phyloP scores from a whole-genome alignment of 2,888 invertebrate genomes.

The Drosophila neutralis region DNA sequence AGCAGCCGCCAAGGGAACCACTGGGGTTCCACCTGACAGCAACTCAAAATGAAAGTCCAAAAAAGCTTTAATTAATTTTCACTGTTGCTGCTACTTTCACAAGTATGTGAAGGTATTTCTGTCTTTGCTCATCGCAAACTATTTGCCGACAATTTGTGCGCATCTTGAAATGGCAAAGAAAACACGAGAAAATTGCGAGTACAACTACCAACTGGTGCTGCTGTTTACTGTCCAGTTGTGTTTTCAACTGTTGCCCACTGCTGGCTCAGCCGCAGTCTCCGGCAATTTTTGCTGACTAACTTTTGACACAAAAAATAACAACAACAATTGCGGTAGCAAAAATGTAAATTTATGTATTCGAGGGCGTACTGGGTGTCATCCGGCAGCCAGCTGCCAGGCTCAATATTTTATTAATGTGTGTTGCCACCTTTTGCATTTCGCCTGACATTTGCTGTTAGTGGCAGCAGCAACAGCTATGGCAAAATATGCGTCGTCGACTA shows the following conservation, averaged over 20 bases:
- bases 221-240: slow-evolving; percentile 42
- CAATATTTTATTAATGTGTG: slow-evolving; percentile 76
- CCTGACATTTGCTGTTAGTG: slow-evolving; percentile 65
- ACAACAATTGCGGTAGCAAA: slow-evolving; percentile 21
- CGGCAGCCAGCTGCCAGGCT: slow-evolving; percentile 46
- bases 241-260: not conserved
- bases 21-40: slow-evolving; percentile 52
- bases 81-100: slow-evolving; percentile 7
- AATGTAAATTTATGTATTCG: slow-evolving; percentile 73
- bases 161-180: slow-evolving; percentile 31
- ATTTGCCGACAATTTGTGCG: slow-evolving; percentile 55
- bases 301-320: slow-evolving; percentile 44
- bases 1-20: slow-evolving; percentile 20
- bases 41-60: slow-evolving; percentile 43
- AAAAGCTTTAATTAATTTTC: slow-evolving; percentile 71
- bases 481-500: slow-evolving; percentile 54
- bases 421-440: slow-evolving; percentile 68
- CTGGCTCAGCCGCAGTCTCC: not conserved
- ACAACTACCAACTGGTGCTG: slow-evolving; percentile 36
- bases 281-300: slow-evolving; percentile 75
- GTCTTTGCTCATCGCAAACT: slow-evolving; percentile 57
- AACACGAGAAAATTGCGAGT: slow-evolving; percentile 24
- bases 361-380: slow-evolving; percentile 9
- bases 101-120: slow-evolving; percentile 23
- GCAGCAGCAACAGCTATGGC: slow-evolving; percentile 40